Evolutionary conservation across 64 coral and sea anemone species (phyloP), one percentile per base, ranked within the genome.

Genomic region (Montipora cactus): DNA sequence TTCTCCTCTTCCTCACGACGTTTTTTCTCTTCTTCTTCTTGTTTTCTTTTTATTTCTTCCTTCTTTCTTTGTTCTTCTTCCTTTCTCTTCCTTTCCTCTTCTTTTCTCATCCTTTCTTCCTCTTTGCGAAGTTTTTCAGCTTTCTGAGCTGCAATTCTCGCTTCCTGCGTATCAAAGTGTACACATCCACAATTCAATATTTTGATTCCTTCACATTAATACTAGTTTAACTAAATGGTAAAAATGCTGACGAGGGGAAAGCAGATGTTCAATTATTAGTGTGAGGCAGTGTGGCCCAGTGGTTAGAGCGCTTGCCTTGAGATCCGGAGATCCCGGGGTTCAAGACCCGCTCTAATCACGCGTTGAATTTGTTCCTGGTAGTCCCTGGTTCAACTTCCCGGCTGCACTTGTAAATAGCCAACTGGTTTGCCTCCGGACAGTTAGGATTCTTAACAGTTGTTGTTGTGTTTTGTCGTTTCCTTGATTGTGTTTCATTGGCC

Each of bases 41-140:
- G 10, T 47, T 79, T 75, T 47, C 71, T 71, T 47, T 76, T 74
- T 50, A 4, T 68, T 87, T 78, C 80, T 52, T 90, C 61, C 70
- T 84, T 92, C 72, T 84, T 91, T 19, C 75, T 61, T 57, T 80
- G 55, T 47, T 87, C 89, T 62, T 80, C 89, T 74, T 72, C 90
- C 68, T 88, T 75, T 55, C 70, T 20, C 79, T 75, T 79, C 70
- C 92, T 90, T 23, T 94, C 70, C 75, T 94, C 95, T 74, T 91
- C 77, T 4, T 81, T 47, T 83, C 91, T 94, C 11, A 57, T 8
- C 85, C 69, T 86, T 79, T 94, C 91, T 51, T 94, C 92, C 80
- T 95, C 94, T 88, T 77, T 84, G 47, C 90, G 90, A 23, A 95
- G 91, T 61, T 93, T 79, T 50, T 93, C 91, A 18, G 91, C 94